phyloP scores from a whole-genome alignment of 2,113 vertebrate genomes.

The Dinomys branickii region DNA sequence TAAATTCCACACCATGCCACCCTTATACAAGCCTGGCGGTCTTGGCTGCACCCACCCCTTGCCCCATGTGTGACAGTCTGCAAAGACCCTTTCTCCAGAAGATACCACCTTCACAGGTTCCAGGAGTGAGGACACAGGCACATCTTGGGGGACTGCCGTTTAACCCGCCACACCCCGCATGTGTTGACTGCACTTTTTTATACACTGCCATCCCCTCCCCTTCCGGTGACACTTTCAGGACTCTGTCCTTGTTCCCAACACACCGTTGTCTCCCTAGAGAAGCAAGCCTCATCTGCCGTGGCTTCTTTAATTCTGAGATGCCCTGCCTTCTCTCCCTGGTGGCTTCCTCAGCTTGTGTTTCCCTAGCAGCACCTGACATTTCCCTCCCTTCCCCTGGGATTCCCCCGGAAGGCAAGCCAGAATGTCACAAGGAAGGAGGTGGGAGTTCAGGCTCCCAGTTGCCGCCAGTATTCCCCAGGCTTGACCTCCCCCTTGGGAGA shows the following conservation, averaged over 20 bases:
- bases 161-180: background rate
- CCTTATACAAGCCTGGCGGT: background rate
- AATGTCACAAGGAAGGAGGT: background rate
- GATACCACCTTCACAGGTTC: background rate
- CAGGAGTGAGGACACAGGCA: accelerated
- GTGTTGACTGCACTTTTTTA: background rate
- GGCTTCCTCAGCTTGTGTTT: background rate
- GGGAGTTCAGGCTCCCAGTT: background rate
- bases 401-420: background rate
- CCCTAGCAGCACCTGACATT: conserved; percentile 5
- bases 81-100: background rate
- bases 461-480: background rate
- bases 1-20: background rate
- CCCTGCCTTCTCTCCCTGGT: background rate
- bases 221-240: background rate
- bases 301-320: background rate
- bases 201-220: background rate
- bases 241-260: background rate
- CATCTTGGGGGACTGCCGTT: background rate
- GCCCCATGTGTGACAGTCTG: background rate
- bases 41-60: background rate
- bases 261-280: background rate
- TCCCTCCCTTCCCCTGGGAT: background rate
- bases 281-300: background rate
- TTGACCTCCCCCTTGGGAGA: background rate